Base-by-base conservation (phyloP, 2,113 vertebrate genomes). In the Ctenomys sociabilis region DNA sequence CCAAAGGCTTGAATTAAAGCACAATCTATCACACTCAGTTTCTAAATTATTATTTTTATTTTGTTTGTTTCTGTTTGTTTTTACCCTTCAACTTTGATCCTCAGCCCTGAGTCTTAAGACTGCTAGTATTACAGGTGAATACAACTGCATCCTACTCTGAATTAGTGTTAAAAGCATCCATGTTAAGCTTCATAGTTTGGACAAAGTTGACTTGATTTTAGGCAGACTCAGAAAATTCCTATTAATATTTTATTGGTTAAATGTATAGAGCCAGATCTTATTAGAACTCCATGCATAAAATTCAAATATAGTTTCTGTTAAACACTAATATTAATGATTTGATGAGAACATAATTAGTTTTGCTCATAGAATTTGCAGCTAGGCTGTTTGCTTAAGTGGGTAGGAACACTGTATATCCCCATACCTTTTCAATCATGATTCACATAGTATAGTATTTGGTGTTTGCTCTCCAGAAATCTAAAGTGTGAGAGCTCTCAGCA, bases 191-290 rank as follows among this genome's bases (percentile, higher is more conserved):
- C 17, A 40, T 89, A 49, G 86, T 30, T 83, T 95, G 80, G 28
- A 24, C 28, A 66, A 84, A 88, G 10, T 45, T 90, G 40, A 59
- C 5, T 17, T 40, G 5, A 92, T 82, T 91, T 90, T 70, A 83
- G 24, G n/a, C 93, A 78, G 9, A 96, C 14, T 84, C 26, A 68
- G 28, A 70, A 88, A 10, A 10, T 22, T 14, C 81, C 8, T 93
- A 70, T 59, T 89, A 85, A 54, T 93, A 93, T 64, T 87, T 84
- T 68, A 40, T 82, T 70, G 35, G 40, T 57, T 16, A 28, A 85
- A 61, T 81, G 2, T 78, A 35, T 37, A 35, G 8, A 49, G 7
- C 16, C 30, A 70, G 37, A 57, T 86, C 17, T 52, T 78, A 7
- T 57, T 26, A 85, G 57, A 87, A 88, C 88, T 40, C 13, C 45